These are phyloP conservation scores for Ara ararauna DNA, from an alignment of 2,797 vertebrate species.

Conservation along the genomic window DNA sequence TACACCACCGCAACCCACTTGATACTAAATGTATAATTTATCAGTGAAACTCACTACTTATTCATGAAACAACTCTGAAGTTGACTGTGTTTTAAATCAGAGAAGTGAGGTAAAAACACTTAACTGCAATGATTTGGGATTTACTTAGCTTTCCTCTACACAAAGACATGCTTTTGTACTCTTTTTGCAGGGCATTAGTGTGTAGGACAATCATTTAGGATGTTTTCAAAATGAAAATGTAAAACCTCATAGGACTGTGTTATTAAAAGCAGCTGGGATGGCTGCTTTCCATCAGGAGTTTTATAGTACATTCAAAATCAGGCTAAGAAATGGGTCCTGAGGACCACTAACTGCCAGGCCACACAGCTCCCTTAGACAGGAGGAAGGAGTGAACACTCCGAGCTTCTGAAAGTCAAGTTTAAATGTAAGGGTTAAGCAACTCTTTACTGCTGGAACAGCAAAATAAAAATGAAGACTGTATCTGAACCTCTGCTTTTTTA, in stretches of 20 bases:
- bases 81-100: slow-evolving; percentile 47
- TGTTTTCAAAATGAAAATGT: slow-evolving; percentile 37
- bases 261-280: slow-evolving; percentile 55
- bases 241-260: not conserved
- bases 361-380: not conserved
- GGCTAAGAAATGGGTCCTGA: slow-evolving; percentile 3
- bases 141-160: not conserved
- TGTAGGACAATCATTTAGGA: not conserved
- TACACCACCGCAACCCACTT: slow-evolving; percentile 52
- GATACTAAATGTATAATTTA: slow-evolving; percentile 64
- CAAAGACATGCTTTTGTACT: slow-evolving; percentile 23
- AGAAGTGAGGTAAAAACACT: slow-evolving; percentile 35
- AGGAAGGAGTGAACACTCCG: not conserved
- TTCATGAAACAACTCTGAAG: slow-evolving; percentile 62
- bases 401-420: slow-evolving; percentile 1
- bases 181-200: not conserved
- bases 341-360: not conserved
- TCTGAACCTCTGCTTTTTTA: not conserved
- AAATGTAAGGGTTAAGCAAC: not conserved
- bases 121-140: slow-evolving; percentile 6
- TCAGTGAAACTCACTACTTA: slow-evolving; percentile 51
- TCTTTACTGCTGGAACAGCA: not conserved
- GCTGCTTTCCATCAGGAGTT: slow-evolving; percentile 46
- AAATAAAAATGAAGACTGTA: not conserved
- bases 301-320: not conserved